Percentiles rank a stretch among this genome's conserved stretches.
Evolutionary conservation across 2,113 vertebrate species (phyloP).

Genomic region (Falcunculus frontatus): DNA sequence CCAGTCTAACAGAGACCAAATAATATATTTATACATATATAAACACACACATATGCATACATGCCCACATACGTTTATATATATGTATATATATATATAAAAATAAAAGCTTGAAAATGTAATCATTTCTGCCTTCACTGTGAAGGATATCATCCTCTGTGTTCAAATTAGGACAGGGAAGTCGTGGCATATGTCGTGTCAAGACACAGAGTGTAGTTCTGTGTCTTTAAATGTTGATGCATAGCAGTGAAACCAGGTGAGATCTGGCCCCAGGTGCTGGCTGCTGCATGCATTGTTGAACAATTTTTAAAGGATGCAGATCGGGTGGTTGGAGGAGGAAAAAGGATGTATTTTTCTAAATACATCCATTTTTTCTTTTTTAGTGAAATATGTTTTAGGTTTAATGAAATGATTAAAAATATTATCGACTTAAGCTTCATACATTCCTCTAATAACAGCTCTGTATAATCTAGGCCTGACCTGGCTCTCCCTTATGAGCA

Average conservation of each 20-base stretch:
- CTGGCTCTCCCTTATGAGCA: background rate
- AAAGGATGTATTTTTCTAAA: slow-evolving; percentile 11
- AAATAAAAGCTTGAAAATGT: background rate
- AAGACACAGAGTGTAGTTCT: background rate
- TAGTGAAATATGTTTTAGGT: background rate
- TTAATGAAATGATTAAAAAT: slow-evolving; percentile 29
- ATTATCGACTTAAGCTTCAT: background rate
- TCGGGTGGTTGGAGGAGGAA: background rate
- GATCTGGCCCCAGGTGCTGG: slow-evolving; percentile 52
- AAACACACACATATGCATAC: background rate
- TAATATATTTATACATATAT: too few species aligned
- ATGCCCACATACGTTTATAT: rapidly evolving
- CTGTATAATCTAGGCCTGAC: background rate
- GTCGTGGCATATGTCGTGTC: background rate
- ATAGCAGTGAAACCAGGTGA: background rate
- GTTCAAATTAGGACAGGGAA: slow-evolving; percentile 1
- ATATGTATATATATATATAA: too few species aligned
- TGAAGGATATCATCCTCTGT: background rate
- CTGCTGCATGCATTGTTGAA: slow-evolving; percentile 38
- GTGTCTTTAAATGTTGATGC: slow-evolving; percentile 50
- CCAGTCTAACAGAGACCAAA: background rate
- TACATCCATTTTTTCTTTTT: background rate
- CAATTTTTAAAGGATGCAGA: slow-evolving; percentile 47
- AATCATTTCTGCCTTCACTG: background rate
- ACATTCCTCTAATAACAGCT: background rate